phyloP scores from a whole-genome alignment of 2,113 vertebrate species.

The Centropristis striata region DNA sequence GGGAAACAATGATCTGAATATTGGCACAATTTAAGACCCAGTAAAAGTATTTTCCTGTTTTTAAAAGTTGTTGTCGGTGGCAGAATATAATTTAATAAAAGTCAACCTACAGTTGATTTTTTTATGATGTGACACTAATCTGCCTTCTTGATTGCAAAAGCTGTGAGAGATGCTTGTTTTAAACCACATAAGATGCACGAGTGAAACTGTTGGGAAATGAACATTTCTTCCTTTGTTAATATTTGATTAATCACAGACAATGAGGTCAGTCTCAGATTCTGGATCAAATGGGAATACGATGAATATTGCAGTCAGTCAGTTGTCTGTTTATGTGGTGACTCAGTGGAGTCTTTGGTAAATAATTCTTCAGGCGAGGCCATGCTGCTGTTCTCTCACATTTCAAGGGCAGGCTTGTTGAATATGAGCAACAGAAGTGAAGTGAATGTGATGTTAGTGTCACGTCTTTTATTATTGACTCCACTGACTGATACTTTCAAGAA shows the following conservation, averaged over 20 bases:
- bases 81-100: not conserved
- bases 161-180: not conserved
- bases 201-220: constrained; percentile 11
- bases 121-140: not conserved
- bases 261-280: constrained; percentile 8
- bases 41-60: not conserved
- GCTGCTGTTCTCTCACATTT: constrained; percentile 4
- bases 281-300: constrained; percentile 37
- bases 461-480: constrained; percentile 7
- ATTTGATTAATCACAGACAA: constrained; percentile 35
- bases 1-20: not conserved
- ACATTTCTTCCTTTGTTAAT: constrained; percentile 21
- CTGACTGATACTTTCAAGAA: not conserved
- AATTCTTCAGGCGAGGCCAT: constrained; percentile 30
- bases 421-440: not conserved
- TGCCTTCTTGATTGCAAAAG: constrained; percentile 11
- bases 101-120: not conserved
- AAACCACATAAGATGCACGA: not conserved
- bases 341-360: constrained; percentile 22
- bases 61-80: not conserved
- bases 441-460: not conserved
- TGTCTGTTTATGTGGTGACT: constrained; percentile 48
- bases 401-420: constrained; percentile 18
- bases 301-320: constrained; percentile 45
- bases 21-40: not conserved